phyloP scores from a whole-genome alignment of 2,113 vertebrate species.

The Microcebus tavaratra region DNA sequence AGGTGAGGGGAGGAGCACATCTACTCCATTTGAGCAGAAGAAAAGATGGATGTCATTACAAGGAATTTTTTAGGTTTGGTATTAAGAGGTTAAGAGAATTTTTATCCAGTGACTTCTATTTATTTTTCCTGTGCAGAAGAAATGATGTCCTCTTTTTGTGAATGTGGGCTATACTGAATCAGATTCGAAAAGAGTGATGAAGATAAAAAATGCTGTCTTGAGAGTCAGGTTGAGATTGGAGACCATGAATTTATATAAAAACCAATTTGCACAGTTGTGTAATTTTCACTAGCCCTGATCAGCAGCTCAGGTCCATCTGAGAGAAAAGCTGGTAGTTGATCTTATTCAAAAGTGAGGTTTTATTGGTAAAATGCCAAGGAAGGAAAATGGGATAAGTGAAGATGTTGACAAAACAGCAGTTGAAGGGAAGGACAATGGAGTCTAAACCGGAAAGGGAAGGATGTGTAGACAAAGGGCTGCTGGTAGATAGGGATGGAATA shows the following conservation, averaged over 20 bases:
- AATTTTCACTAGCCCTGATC: not conserved
- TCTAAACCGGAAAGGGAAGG: not conserved
- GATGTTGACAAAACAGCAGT: not conserved
- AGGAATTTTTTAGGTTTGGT: not conserved
- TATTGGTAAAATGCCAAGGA: not conserved
- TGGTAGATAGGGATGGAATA: not conserved
- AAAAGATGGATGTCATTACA: not conserved
- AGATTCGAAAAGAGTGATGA: not conserved
- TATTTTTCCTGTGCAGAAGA: not conserved
- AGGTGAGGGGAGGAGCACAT: not conserved
- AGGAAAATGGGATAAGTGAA: not conserved
- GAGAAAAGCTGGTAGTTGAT: not conserved
- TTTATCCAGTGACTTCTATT: not conserved
- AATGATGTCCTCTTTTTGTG: conserved; percentile 17
- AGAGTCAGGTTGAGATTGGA: not conserved
- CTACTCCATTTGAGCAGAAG: not conserved
- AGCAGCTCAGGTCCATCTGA: not conserved
- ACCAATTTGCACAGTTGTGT: not conserved
- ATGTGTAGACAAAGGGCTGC: not conserved
- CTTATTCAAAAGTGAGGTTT: not conserved
- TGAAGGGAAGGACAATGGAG: not conserved
- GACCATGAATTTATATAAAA: not conserved
- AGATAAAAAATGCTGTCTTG: not conserved
- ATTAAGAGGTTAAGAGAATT: not conserved
- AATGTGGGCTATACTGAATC: not conserved